These are phyloP conservation scores for Apteryx owenii DNA, from an alignment of 2,113 vertebrate genomes.

Conservation along the genomic window DNA sequence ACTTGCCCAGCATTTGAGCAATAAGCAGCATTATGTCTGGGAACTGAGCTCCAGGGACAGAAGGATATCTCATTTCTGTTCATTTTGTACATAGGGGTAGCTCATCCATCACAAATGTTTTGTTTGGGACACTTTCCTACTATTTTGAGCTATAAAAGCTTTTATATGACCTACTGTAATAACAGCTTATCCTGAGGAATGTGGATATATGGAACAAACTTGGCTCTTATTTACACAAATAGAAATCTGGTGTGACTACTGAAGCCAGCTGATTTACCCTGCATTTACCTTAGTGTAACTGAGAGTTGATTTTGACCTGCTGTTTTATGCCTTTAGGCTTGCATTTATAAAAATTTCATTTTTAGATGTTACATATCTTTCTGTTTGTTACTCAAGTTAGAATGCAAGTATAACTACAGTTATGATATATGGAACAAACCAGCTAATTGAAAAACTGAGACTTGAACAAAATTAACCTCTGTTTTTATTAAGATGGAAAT, in stretches of 20 bases:
- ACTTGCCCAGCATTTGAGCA: not conserved
- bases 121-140: not conserved
- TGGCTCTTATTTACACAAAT: not conserved
- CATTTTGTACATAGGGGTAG: not conserved
- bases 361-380: not conserved
- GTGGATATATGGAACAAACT: not conserved
- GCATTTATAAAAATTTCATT: not conserved
- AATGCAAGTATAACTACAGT: not conserved
- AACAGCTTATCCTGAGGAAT: not conserved
- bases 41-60: not conserved
- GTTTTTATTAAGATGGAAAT: not conserved
- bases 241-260: not conserved
- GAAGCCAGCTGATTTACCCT: not conserved
- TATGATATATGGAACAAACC: not conserved
- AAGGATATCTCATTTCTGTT: not conserved
- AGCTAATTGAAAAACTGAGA: not conserved
- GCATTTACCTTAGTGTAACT: not conserved
- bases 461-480: not conserved
- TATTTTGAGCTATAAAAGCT: not conserved
- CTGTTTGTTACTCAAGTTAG: not conserved
- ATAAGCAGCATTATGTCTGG: not conserved
- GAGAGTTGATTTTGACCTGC: not conserved
- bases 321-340: not conserved
- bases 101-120: not conserved
- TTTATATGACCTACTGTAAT: not conserved